Percentiles rank a stretch among this genome's conserved stretches.
phyloP scores from a whole-genome alignment of 1,140 invertebrate species.

The Calephelis virginiensis region DNA sequence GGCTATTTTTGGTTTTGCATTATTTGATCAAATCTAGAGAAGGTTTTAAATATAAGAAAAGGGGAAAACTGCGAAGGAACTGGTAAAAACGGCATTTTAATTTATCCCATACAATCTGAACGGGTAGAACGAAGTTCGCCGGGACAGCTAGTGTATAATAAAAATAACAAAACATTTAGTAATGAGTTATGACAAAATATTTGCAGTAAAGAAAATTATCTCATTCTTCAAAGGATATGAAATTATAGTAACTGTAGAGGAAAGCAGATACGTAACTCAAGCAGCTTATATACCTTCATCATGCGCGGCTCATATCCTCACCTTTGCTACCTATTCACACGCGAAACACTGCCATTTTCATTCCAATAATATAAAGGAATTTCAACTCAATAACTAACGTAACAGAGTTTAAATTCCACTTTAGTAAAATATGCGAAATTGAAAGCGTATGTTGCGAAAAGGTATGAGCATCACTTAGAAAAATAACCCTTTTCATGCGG shows the following conservation, averaged over 20 bases:
- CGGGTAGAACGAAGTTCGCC: too few species aligned
- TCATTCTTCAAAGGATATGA: background rate
- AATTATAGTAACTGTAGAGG: conserved; percentile 5
- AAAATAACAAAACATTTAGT: too few species aligned
- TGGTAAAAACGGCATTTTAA: too few species aligned
- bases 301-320: conserved; percentile 33
- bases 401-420: background rate
- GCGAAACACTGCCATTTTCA: conserved; percentile 40
- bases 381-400: conserved; percentile 4
- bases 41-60: too few species aligned
- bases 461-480: conserved; percentile 31
- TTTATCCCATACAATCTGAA: too few species aligned
- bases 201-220: background rate
- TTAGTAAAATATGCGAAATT: conserved; percentile 12
- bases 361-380: conserved; percentile 12
- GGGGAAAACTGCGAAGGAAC: too few species aligned
- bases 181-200: background rate
- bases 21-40: too few species aligned
- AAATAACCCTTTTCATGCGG: conserved; percentile 30
- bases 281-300: conserved; percentile 25
- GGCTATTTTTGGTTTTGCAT: too few species aligned
- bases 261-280: conserved; percentile 22
- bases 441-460: conserved; percentile 32
- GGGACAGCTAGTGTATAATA: background rate
- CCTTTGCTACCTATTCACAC: conserved; percentile 35